These are phyloP conservation scores for Corella eumyota DNA, from an alignment of 23 tunicate genomes.

Conservation along the genomic window DNA sequence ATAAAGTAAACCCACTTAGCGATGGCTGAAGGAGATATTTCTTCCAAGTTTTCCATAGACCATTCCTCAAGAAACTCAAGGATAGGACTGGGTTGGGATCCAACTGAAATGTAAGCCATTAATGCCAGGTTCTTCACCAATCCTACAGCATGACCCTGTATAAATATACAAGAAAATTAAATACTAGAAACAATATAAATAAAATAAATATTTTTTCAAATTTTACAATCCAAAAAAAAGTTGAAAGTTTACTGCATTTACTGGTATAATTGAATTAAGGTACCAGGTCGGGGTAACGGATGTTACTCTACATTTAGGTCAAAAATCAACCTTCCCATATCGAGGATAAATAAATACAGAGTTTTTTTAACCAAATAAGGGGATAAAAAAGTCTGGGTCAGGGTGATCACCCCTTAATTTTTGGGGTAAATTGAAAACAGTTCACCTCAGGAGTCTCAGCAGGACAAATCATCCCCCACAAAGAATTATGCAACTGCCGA, in stretches of 20 bases:
- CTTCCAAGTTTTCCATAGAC: constrained; percentile 99
- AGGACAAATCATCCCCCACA: constrained; percentile 99
- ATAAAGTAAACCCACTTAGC: constrained; percentile 26
- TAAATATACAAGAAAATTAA: neutral
- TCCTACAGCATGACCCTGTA: constrained; percentile 99
- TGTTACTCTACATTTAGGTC: too few relatives aligned
- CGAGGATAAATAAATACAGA: too few relatives aligned
- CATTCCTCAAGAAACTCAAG: constrained; percentile 98
- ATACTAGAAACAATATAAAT: neutral
- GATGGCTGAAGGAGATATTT: constrained; percentile 93
- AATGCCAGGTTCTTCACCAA: constrained; percentile 94
- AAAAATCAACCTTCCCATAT: too few relatives aligned
- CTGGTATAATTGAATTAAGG: too few relatives aligned
- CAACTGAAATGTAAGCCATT: constrained; percentile 99
- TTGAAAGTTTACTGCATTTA: neutral
- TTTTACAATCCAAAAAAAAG: neutral
- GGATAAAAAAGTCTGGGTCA: too few relatives aligned
- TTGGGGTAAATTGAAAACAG: too few relatives aligned
- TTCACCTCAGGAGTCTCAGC: constrained; percentile 99
- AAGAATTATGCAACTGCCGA: constrained; percentile 81
- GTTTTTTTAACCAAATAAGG: too few relatives aligned
- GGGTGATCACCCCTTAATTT: too few relatives aligned
- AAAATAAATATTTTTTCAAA: neutral
- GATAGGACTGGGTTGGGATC: constrained; percentile 98
- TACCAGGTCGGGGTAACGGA: too few relatives aligned